Conservation (phyloP, 2,888 invertebrate genomes). For the Mythimna pallens region DNA sequence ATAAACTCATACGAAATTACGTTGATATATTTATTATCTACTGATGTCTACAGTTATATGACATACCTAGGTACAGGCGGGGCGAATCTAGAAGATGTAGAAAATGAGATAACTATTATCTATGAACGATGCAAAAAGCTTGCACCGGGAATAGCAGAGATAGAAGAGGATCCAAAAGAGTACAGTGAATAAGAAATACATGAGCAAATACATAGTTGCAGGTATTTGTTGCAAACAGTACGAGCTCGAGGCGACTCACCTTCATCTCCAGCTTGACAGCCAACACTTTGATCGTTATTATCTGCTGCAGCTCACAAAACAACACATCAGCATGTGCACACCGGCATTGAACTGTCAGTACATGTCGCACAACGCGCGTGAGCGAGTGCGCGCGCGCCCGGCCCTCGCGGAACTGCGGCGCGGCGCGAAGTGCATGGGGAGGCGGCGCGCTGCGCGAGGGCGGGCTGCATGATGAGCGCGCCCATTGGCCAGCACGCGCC, state of each 20-base stretch:
- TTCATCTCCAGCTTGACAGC: constrained; percentile 85
- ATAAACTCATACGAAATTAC: not conserved
- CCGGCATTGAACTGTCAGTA: constrained; percentile 72
- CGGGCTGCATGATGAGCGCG: constrained; percentile 24
- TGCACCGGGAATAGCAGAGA: not conserved
- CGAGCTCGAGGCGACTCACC: constrained; percentile 70
- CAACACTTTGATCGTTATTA: constrained; percentile 80
- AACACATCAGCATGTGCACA: constrained; percentile 72
- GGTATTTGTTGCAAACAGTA: not conserved
- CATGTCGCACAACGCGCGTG: constrained; percentile 59
- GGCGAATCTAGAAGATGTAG: not conserved
- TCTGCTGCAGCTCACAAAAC: constrained; percentile 73
- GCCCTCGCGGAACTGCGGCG: constrained; percentile 67
- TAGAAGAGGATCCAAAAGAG: constrained; percentile 1
- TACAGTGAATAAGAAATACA: not conserved
- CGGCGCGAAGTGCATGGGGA: constrained; percentile 66
- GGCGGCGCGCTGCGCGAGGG: constrained; percentile 52
- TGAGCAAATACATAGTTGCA: not conserved
- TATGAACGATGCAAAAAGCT: not conserved
- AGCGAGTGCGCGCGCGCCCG: constrained; percentile 70
- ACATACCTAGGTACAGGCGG: not conserved
- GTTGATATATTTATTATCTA: not conserved
- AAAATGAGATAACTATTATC: not conserved
- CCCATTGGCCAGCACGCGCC: constrained; percentile 71
- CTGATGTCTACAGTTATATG: not conserved